Base-by-base conservation (phyloP, 2,888 invertebrate species). In the Phengaris alcon region DNA sequence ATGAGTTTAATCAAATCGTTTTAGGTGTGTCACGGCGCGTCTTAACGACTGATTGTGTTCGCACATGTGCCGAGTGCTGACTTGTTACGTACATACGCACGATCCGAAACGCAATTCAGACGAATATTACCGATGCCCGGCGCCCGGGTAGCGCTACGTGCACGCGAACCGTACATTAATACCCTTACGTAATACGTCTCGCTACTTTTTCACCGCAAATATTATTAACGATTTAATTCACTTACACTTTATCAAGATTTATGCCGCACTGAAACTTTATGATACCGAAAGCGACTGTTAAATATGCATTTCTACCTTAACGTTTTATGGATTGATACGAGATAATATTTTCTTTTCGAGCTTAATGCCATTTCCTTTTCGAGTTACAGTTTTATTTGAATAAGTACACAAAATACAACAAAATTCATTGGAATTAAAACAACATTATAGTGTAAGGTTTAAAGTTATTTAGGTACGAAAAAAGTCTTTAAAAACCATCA, bases 1-100 rank as follows among this genome's bases (percentile, higher is more conserved):
- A 91, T 88, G 90, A 90, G 86, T 92, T 92, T 91, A 92, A 92
- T 92, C 90, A 92, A 91, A 91, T 87, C 86, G 88, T 87, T 88
- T 86, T 84, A 88, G 87, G 87, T 88, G 87, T 88, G 89, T 87
- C 88, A 88, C 86, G 86, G 85, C 83, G 84, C 84, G 85, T 84
- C 84, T 83, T 86, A 87, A 88, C 86, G 86, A 86, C 84, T 88
- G 87, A 90, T 90, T 89, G 88, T 88, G 81, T 81, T 84, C 86
- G 86, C 87, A 89, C 86, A 86, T 87, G 87, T 86, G 88, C 86
- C 87, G 87, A 87, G 84, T 86, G 88, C 88, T 88, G 88, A 89
- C 86, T 87, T 75, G 74, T 48, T 72, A 54, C 75, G 84, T 35
- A 35, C 85, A 85, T 79, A 79, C 76, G 77, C 77, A 77, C 82